Conservation (phyloP, 2,113 vertebrate genomes). For the Lota lota region DNA sequence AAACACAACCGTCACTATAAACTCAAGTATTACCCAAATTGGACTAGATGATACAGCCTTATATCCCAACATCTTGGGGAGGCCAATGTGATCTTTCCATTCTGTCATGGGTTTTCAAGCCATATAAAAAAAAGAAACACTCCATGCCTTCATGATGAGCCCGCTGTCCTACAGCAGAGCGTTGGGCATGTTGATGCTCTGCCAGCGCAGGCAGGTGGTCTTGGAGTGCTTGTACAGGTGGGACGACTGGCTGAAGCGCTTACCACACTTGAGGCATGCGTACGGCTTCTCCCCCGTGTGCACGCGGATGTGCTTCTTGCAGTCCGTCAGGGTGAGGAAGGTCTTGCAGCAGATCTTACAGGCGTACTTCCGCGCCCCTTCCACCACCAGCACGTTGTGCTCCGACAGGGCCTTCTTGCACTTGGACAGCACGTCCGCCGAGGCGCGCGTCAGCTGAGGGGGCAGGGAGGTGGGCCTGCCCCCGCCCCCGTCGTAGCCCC, state of each 20-base stretch:
- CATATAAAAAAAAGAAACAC: background rate
- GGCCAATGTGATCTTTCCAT: background rate
- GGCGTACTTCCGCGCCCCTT: slow-evolving; percentile 94
- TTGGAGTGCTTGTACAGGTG: slow-evolving; percentile 98
- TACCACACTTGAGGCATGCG: slow-evolving; percentile 95
- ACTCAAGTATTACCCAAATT: too few species aligned
- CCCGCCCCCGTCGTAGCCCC: slow-evolving; percentile 67
- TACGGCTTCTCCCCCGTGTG: slow-evolving; percentile 97
- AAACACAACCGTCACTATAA: too few species aligned
- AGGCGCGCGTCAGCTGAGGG: slow-evolving; percentile 89
- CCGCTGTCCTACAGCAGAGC: slow-evolving; percentile 75
- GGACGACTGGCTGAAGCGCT: slow-evolving; percentile 95
- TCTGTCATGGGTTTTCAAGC: background rate
- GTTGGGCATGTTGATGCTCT: slow-evolving; percentile 89
- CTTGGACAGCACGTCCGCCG: slow-evolving; percentile 93
- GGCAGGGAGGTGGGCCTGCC: slow-evolving; percentile 67
- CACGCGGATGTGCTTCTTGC: slow-evolving; percentile 97
- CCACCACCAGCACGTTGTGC: slow-evolving; percentile 95
- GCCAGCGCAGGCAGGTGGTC: slow-evolving; percentile 96
- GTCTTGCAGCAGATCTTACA: slow-evolving; percentile 99
- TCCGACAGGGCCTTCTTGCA: slow-evolving; percentile 97
- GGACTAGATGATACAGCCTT: too few species aligned
- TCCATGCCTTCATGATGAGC: background rate
- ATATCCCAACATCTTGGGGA: too few species aligned
- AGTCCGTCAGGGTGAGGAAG: slow-evolving; percentile 94